Evolutionary conservation across 2,113 vertebrate species (phyloP), one percentile per base, ranked within the genome.

Genomic region (Melospiza melodia): DNA sequence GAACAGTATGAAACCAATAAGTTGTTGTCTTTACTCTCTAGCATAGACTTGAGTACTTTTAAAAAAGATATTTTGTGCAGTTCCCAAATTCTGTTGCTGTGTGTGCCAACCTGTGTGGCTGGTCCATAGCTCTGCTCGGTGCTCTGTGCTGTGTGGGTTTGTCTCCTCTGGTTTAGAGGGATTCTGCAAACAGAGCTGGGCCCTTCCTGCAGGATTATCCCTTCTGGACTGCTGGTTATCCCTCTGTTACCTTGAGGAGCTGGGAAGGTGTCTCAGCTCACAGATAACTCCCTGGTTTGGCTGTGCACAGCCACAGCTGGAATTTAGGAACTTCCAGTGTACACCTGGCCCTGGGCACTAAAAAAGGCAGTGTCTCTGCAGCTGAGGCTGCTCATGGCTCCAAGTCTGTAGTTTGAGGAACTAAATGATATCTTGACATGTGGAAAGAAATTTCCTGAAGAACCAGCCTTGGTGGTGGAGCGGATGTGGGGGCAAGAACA

Each of bases 121-220:
- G 31, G 5, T 15, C 41, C 5, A 1, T 0, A 1, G 22, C 41
- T 52, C 62, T 65, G 48, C 8, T 11, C 0, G 0, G 27, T 39
- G 16, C 4, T 55, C 48, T 37, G 62, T 48, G 23, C 48, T 33
- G 14, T 17, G 37, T 15, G 31, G 46, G 18, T 75, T 76, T 83
- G 68, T 76, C 33, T 25, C 20, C 3, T 84, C 27, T 77, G 2
- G 11, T 62, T 92, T 11, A 52, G 74, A 37, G 75, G 25, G 43
- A 33, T 43, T 68, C 66, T 86, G 79, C 2, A 1, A 37, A 25
- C 63, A 83, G 49, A 85, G 18, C 75, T 46, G 59, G 15, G 21
- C 79, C 63, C 37, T 54, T 83, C 59, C 75, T 69, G 41, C 43
- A 39, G 72, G 27, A 20, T 55, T 66, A 20, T 67, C 78, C 55